phyloP scores from a whole-genome alignment of 2,797 vertebrate species.

The Poecile montanus region DNA sequence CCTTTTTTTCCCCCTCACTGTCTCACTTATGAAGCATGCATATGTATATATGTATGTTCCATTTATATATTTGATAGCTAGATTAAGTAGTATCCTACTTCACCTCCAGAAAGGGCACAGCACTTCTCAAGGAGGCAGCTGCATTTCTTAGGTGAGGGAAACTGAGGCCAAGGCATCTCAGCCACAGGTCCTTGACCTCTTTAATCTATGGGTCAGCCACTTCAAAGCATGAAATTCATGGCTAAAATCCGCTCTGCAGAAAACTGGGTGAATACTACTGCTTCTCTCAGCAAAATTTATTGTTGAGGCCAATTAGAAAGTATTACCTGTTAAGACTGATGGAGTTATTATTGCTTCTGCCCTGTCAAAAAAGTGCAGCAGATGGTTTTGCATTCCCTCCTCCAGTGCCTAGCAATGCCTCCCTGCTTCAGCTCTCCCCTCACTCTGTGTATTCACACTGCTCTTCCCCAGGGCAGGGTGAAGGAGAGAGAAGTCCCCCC shows the following conservation, averaged over 20 bases:
- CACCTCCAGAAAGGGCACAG: constrained; percentile 61
- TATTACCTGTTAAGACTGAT: neutral
- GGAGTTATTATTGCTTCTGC: neutral
- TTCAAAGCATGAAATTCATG: neutral
- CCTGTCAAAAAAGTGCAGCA: neutral
- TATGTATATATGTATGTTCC: constrained; percentile 59
- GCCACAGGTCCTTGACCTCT: neutral
- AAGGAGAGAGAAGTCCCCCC: neutral
- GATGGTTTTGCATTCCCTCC: neutral
- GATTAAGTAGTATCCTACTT: constrained; percentile 37
- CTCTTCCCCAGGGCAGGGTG: neutral
- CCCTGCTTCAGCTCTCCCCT: neutral
- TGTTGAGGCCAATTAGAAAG: neutral
- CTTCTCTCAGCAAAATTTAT: neutral
- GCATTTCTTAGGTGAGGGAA: constrained; percentile 3
- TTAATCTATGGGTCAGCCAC: neutral
- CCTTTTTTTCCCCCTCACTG: constrained; percentile 48
- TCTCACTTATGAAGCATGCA: constrained; percentile 60
- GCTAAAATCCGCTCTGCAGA: neutral
- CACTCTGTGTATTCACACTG: fast-evolving
- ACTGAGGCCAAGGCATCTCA: neutral
- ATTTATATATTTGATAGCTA: constrained; percentile 54
- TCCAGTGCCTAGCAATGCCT: neutral
- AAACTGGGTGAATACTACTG: neutral
- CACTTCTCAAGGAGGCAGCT: neutral